Conservation (phyloP, 2,113 vertebrate genomes). For the Petaurus breviceps region DNA sequence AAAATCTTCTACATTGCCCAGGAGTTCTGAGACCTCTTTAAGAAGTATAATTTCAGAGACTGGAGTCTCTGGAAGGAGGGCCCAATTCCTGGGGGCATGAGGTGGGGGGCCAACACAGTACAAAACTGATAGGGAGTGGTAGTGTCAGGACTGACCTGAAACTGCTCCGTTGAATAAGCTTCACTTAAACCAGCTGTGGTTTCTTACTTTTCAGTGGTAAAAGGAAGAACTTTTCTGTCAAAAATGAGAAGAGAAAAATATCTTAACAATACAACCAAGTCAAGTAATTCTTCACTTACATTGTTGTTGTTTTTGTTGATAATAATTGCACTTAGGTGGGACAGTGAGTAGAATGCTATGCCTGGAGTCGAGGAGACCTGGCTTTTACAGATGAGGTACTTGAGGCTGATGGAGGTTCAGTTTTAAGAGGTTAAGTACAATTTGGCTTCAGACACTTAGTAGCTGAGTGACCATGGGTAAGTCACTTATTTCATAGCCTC, state of each 20-base stretch:
- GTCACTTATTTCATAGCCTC: background rate
- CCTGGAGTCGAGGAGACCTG: background rate
- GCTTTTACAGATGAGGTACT: background rate
- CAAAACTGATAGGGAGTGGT: background rate
- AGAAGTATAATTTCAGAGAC: background rate
- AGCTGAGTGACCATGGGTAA: background rate
- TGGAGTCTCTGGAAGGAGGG: background rate
- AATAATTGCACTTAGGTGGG: background rate
- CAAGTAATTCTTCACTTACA: background rate
- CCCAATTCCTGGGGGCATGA: background rate
- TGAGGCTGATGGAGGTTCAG: background rate
- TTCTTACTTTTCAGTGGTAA: background rate
- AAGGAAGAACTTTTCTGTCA: background rate
- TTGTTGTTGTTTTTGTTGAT: background rate
- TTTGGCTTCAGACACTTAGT: background rate
- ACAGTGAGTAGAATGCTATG: background rate
- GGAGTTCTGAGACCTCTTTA: background rate
- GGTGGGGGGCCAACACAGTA: background rate
- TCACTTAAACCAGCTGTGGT: background rate
- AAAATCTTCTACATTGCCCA: background rate
- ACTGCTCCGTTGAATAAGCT: background rate
- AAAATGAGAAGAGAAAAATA: background rate
- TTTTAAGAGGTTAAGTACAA: background rate
- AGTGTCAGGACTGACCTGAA: background rate
- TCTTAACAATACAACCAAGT: background rate